Evolutionary conservation across 2,797 vertebrate species (phyloP), one percentile per base, ranked within the genome.

Genomic region (Catostomus latipinnis): DNA sequence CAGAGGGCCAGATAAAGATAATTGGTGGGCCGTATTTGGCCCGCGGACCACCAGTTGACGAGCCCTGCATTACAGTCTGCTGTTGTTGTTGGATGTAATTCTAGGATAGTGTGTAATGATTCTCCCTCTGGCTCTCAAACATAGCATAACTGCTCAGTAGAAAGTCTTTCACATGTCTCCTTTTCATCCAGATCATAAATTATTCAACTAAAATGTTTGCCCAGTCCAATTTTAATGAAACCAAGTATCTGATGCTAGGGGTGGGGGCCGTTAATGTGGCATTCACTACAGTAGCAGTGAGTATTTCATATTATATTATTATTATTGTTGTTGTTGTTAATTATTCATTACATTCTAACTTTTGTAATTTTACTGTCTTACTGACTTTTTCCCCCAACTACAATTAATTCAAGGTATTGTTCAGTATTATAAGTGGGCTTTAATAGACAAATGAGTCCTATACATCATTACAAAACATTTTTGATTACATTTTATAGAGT

Each of bases 121-220:
- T 54, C 8, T 46, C 22, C 11, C 22, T 6, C 34, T 2, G 34
- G 9, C 11, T 76, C 48, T 13, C 18, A 48, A 57, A 11, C 14
- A 16, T 62, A 63, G 48, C 49, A 70, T 13, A 50, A 13, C 1
- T 14, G 22, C 50, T 7, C n/a, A 66, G 66, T 34, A 77, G 4
- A 50, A 60, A 12, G 34, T 3, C 9, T 70, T 67, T 10, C 46
- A 0, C 53, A 34, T 81, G 4, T 61, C 1, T 61, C 34, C 52
- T 81, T 71, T 71, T 85, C 83, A 84, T 84, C 45, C 82, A 93
- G 91, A 91, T 95, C 83, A 94, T 93, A 58, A 95, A 91, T 82
- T 92, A 90, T 83, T 94, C 90, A 83, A 93, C 91, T 56, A 90
- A 88, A 86, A 92, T 88, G 90, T 90, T 93, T 82, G 73, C 82